Conservation (phyloP, 2,888 invertebrate species). For the Himalopsyche anomala region DNA sequence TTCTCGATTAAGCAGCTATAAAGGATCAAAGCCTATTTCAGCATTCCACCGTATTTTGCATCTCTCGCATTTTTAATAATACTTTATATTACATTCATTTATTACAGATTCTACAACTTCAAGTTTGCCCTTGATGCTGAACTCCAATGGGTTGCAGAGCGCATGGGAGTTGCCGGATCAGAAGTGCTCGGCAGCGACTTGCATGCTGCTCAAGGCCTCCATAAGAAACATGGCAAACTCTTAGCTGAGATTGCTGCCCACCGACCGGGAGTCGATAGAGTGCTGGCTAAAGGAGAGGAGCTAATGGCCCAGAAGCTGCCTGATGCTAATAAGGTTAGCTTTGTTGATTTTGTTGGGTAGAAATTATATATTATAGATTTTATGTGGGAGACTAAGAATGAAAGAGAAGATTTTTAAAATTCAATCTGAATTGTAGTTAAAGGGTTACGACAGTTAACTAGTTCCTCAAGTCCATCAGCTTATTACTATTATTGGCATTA, state of each 20-base stretch:
- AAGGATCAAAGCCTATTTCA: too few relatives aligned
- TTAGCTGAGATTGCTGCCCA: constrained; percentile 93
- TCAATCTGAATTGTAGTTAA: too few relatives aligned
- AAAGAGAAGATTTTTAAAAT: too few relatives aligned
- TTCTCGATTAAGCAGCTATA: too few relatives aligned
- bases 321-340: constrained; percentile 83
- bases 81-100: background rate
- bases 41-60: too few relatives aligned
- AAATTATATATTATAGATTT: too few relatives aligned
- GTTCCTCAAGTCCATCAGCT: too few relatives aligned
- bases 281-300: constrained; percentile 85
- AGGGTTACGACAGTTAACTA: too few relatives aligned
- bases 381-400: too few relatives aligned
- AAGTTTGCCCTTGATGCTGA: constrained; percentile 95
- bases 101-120: constrained; percentile 87
- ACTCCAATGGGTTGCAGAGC: constrained; percentile 96
- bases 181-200: constrained; percentile 88
- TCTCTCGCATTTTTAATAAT: too few relatives aligned
- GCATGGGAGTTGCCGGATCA: constrained; percentile 87
- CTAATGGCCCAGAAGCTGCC: constrained; percentile 88
- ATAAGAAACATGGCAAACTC: constrained; percentile 96
- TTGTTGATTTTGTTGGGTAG: background rate
- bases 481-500: too few relatives aligned
- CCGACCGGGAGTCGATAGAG: constrained; percentile 89
- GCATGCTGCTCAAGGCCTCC: constrained; percentile 92